phyloP scores from a whole-genome alignment of 2,888 invertebrate genomes.

The Oscheius myriophilus region DNA sequence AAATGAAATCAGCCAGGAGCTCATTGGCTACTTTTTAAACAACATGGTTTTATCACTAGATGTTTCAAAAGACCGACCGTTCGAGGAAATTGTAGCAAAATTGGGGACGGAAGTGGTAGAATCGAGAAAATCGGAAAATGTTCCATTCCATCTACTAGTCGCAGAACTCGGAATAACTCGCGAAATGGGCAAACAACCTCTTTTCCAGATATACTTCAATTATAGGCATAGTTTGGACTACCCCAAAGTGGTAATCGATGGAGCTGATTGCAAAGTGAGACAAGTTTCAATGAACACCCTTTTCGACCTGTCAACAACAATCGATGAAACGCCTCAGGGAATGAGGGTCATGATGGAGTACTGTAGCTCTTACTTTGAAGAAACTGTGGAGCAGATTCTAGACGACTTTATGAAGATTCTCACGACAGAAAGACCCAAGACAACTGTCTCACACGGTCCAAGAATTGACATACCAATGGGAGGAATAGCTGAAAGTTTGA shows the following conservation, averaged over 20 bases:
- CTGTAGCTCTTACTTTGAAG: constrained; percentile 35
- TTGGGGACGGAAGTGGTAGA: constrained; percentile 33
- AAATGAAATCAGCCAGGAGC: constrained; percentile 36
- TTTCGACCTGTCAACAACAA: constrained; percentile 62
- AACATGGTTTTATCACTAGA: constrained; percentile 41
- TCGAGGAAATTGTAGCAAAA: constrained; percentile 23
- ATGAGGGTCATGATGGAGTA: constrained; percentile 56
- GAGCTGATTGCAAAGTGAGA: constrained; percentile 36
- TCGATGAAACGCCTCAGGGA: constrained; percentile 57
- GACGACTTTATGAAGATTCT: constrained; percentile 35
- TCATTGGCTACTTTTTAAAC: constrained; percentile 67
- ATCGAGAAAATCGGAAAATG: constrained; percentile 30
- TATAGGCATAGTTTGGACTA: constrained; percentile 62
- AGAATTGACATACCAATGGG: constrained; percentile 2
- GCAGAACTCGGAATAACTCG: constrained; percentile 18
- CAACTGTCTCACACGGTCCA: not conserved
- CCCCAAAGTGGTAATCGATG: constrained; percentile 51
- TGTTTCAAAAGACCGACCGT: not conserved
- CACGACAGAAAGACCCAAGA: not conserved
- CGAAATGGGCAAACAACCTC: constrained; percentile 22
- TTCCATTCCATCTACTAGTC: constrained; percentile 46
- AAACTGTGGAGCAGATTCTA: constrained; percentile 41
- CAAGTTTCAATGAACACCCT: constrained; percentile 61
- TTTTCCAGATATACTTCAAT: constrained; percentile 47
- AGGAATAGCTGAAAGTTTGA: not conserved